Evolutionary conservation across 2,113 vertebrate species (phyloP).

Genomic region (Myotis brandtii): DNA sequence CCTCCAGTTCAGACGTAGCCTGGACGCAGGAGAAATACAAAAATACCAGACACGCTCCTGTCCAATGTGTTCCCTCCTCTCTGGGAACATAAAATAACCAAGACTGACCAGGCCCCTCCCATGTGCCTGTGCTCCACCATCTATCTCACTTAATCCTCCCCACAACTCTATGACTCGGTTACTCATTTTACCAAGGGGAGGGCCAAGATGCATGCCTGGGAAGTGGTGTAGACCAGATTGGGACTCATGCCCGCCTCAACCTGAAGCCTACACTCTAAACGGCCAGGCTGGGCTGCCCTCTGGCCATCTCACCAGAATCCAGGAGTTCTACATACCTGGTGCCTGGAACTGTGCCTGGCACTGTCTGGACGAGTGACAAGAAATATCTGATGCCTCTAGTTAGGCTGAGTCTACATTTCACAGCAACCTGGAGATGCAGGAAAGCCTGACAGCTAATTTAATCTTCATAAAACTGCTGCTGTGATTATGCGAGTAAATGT

Average conservation of each 20-base stretch:
- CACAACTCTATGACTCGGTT: neutral
- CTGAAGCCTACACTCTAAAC: neutral
- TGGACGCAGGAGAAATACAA: neutral
- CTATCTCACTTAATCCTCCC: too few relatives aligned
- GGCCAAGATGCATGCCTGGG: fast-evolving
- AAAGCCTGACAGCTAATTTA: neutral
- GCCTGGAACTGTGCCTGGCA: neutral
- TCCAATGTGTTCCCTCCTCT: neutral
- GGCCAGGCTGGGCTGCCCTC: neutral
- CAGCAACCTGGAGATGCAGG: neutral
- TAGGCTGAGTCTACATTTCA: neutral
- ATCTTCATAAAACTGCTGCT: neutral
- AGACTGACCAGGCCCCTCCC: neutral
- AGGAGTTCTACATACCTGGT: neutral
- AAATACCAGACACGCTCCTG: neutral
- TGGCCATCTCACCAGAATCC: fast-evolving
- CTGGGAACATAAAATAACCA: neutral
- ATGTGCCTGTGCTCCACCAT: neutral
- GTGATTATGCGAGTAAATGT: neutral
- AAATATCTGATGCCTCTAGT: neutral
- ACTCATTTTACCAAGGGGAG: neutral
- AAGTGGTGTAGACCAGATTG: neutral
- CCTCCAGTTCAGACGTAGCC: neutral
- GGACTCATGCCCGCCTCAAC: neutral
- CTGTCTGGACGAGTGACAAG: neutral